Conservation (phyloP, 2,113 vertebrate genomes). For the Amblyornis subalaris region DNA sequence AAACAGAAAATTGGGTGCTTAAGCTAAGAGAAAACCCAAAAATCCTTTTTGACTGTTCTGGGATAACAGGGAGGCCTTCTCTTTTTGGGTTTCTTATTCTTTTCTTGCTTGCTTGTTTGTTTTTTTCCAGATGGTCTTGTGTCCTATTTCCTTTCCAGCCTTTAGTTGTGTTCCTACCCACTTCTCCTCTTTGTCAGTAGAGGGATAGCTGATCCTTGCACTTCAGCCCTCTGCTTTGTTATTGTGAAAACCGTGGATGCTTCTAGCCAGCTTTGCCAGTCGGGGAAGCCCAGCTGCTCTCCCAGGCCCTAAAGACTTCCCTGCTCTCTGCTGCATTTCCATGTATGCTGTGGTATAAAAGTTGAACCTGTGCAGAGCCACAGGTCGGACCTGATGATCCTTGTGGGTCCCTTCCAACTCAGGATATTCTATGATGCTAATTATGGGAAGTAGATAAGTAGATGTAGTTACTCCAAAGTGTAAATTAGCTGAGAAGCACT, state of each 20-base stretch:
- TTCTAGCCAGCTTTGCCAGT: background rate
- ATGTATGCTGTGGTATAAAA: background rate
- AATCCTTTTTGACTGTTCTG: background rate
- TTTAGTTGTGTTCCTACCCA: accelerated
- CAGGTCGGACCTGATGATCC: background rate
- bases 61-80: background rate
- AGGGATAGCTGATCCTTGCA: background rate
- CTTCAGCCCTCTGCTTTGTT: background rate
- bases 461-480: background rate
- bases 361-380: background rate
- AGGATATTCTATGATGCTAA: background rate
- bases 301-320: background rate
- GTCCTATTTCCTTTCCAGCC: background rate
- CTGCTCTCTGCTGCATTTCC: background rate
- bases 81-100: background rate
- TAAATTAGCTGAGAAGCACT: background rate
- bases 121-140: background rate
- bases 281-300: background rate
- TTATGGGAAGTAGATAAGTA: background rate
- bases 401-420: background rate
- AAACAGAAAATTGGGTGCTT: background rate
- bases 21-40: background rate
- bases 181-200: background rate
- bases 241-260: accelerated
- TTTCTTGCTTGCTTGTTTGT: background rate